Base-by-base conservation (phyloP, 2,113 vertebrate genomes). In the Pelecanoides urinatrix region DNA sequence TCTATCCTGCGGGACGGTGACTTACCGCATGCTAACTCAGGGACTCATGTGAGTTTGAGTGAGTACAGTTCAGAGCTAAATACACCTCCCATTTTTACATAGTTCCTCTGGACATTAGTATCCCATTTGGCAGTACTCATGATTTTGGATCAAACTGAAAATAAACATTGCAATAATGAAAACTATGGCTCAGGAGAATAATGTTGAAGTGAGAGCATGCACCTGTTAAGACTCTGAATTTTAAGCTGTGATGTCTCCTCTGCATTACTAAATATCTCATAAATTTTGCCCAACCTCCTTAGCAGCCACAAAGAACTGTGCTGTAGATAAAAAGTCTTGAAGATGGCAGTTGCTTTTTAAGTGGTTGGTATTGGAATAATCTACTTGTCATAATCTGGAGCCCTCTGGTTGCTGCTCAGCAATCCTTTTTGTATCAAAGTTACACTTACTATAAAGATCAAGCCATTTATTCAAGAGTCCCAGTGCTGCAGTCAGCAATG, bases 11-110 rank as follows among this genome's bases (percentile, higher is more conserved):
- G 2, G 16, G 58, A 6, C 17, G 38, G 36, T 84, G 36, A 40
- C 11, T 36, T 44, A 3, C 0, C 6, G 30, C 11, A 6, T 3
- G 7, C 25, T 52, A 13, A 11, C 53, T 16, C 26, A 21, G 62
- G 53, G 42, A 6, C 47, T 72, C 66, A 7, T 16, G 13, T 32
- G 27, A 34, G 8, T 55, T 40, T n/a, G 44, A 55, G 20, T 40
- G 16, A 65, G 29, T 13, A 16, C 36, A 66, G 55, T 16, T 59
- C 19, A 63, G 38, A 56, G 34, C 26, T 5, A 65, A 62, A 75
- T 4, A 10, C 53, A 50, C 13, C 62, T 72, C 26, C 34, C n/a
- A 4, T 61, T 85, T 75, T 66, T 13, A 47, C 18, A 13, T 14
- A 20, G 38, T 11, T 70, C 58, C 58, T 76, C 36, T 34, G 34